Evolutionary conservation across 2,888 invertebrate species (phyloP).

Genomic region (Cephus nigrinus): DNA sequence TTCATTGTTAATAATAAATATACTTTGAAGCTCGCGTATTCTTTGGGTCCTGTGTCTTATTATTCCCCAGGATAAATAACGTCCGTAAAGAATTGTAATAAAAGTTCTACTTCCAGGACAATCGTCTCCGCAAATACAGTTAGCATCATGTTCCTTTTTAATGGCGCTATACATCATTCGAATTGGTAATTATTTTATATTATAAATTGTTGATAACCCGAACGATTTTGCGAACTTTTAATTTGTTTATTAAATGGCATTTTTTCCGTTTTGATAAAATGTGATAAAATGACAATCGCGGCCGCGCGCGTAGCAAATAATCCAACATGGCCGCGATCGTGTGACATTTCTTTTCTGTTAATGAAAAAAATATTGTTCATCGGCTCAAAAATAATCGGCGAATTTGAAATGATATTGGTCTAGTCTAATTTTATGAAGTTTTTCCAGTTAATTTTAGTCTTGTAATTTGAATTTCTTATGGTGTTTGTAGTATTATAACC

Average conservation of each 20-base stretch:
- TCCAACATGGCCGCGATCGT: neutral
- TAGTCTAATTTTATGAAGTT: neutral
- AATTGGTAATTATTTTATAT: neutral
- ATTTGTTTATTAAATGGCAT: neutral
- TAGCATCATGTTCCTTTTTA: neutral
- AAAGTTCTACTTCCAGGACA: neutral
- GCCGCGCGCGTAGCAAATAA: neutral
- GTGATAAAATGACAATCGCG: neutral
- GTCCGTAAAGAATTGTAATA: constrained; percentile 9
- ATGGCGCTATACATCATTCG: neutral
- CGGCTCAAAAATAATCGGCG: neutral
- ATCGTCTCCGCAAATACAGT: neutral
- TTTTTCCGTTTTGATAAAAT: neutral
- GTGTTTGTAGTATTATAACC: neutral
- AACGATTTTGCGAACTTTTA: neutral
- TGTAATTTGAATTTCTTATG: neutral
- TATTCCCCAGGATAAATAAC: constrained; percentile 14
- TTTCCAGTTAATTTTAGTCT: neutral
- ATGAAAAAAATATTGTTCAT: neutral
- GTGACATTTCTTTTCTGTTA: neutral
- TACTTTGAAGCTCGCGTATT: constrained; percentile 7
- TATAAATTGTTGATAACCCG: neutral
- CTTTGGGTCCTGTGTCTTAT: constrained; percentile 6
- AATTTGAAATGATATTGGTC: neutral
- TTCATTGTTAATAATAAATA: neutral